phyloP scores from a whole-genome alignment of 2,797 vertebrate species.

The Acipenser oxyrinchus region DNA sequence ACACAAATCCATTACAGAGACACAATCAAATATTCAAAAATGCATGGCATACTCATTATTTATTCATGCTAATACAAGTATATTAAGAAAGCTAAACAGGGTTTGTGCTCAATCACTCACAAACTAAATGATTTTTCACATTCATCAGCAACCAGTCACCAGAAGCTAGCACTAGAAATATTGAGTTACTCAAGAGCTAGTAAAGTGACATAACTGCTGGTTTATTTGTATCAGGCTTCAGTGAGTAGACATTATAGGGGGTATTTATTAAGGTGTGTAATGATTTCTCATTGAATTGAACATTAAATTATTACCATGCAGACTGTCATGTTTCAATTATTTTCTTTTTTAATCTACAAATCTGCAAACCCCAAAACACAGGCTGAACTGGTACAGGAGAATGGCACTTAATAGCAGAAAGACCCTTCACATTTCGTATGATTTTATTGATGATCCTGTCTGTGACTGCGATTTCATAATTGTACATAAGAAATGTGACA shows the following conservation, averaged over 20 bases:
- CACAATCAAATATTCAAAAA: slow-evolving; percentile 98
- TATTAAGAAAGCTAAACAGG: slow-evolving; percentile 97
- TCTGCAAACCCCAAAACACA: not conserved
- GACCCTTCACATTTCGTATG: slow-evolving; percentile 27
- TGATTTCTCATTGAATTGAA: slow-evolving; percentile 44
- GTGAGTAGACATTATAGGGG: slow-evolving; percentile 32
- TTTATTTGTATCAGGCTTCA: slow-evolving; percentile 57
- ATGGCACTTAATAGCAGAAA: slow-evolving; percentile 6
- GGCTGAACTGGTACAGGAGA: too few relatives aligned
- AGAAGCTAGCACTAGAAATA: slow-evolving; percentile 40
- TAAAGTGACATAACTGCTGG: slow-evolving; percentile 54
- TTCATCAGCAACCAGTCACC: slow-evolving; percentile 77
- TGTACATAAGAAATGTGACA: slow-evolving; percentile 49
- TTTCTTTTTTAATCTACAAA: not conserved
- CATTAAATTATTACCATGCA: slow-evolving; percentile 54
- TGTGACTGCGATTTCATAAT: slow-evolving; percentile 62
- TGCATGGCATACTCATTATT: slow-evolving; percentile 86
- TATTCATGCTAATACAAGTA: slow-evolving; percentile 98
- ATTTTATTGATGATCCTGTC: slow-evolving; percentile 48
- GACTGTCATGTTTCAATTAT: slow-evolving; percentile 7
- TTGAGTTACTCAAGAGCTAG: slow-evolving; percentile 51
- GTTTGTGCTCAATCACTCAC: slow-evolving; percentile 91
- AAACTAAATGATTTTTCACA: slow-evolving; percentile 82
- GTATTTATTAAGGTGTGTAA: slow-evolving; percentile 65
- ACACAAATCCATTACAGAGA: slow-evolving; percentile 83